These are phyloP conservation scores for Halictus rubicundus DNA, from an alignment of 1,140 invertebrate species.

Conservation along the genomic window DNA sequence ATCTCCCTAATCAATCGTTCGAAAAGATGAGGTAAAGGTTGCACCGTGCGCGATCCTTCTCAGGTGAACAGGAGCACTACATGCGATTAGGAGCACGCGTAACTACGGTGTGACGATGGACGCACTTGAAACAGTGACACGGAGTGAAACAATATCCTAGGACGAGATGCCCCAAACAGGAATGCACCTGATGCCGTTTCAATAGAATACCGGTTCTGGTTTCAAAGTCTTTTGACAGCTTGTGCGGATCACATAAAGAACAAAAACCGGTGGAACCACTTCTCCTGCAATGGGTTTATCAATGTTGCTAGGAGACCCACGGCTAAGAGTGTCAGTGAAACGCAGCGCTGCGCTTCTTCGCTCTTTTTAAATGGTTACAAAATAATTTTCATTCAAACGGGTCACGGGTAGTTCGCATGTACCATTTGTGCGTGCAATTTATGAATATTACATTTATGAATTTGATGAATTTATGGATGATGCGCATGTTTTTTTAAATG, in stretches of 20 bases:
- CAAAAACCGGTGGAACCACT: not conserved
- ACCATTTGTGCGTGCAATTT: too few relatives aligned
- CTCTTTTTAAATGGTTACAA: not conserved
- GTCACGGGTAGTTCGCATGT: too few relatives aligned
- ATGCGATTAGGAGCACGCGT: too few relatives aligned
- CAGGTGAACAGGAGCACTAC: conserved; percentile 29
- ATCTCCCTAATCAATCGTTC: too few relatives aligned
- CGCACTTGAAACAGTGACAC: conserved; percentile 32
- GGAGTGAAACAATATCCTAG: conserved; percentile 37
- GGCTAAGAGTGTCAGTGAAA: not conserved
- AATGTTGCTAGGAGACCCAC: not conserved
- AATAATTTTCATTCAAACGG: too few relatives aligned
- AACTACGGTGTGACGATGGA: conserved; percentile 24
- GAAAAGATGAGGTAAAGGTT: too few relatives aligned
- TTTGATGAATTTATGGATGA: too few relatives aligned
- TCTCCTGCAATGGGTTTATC: not conserved
- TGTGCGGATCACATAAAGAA: conserved; percentile 7
- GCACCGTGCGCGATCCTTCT: conserved; percentile 21
- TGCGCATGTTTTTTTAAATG: too few relatives aligned
- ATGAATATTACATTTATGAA: too few relatives aligned
- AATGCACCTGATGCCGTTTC: conserved; percentile 45
- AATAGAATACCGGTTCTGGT: conserved; percentile 15
- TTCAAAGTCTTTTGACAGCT: conserved; percentile 13
- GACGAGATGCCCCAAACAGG: conserved; percentile 41
- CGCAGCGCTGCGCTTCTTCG: not conserved